Conservation (phyloP, 2,888 invertebrate species). For the Balanococcus diminutus region DNA sequence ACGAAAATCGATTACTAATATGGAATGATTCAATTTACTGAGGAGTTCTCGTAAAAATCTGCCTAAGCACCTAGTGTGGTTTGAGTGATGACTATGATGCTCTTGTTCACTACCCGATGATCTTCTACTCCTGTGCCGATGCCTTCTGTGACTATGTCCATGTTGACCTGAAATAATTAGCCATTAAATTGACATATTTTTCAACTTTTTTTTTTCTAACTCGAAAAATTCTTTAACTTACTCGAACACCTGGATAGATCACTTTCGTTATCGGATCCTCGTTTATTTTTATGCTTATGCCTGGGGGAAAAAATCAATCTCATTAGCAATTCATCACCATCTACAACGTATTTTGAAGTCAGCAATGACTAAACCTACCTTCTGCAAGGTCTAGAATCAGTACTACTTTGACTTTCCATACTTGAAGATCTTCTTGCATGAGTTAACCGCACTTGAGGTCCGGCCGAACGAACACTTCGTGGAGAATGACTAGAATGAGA, state of each 20-base stretch:
- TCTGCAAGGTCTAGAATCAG: conserved; percentile 79
- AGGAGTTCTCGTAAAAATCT: too few relatives aligned
- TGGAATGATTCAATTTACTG: neutral
- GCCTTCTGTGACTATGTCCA: conserved; percentile 57
- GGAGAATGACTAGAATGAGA: conserved; percentile 77
- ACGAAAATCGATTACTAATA: neutral
- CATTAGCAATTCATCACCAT: too few relatives aligned
- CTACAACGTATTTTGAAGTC: too few relatives aligned
- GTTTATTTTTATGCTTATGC: conserved; percentile 77
- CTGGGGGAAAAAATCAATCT: conserved; percentile 59
- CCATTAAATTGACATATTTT: neutral
- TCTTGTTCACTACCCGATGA: conserved; percentile 57
- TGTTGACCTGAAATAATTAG: conserved; percentile 39
- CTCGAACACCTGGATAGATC: conserved; percentile 84
- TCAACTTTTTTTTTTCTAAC: neutral
- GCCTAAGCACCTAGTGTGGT: conserved; percentile 32
- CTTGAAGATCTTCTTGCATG: conserved; percentile 67
- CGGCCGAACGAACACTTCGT: conserved; percentile 78
- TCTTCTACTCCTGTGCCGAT: conserved; percentile 58
- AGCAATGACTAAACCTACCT: conserved; percentile 65
- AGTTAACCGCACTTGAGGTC: conserved; percentile 56
- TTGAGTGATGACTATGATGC: conserved; percentile 52
- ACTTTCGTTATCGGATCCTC: conserved; percentile 88
- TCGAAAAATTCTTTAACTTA: conserved; percentile 49
- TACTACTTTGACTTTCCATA: conserved; percentile 88